phyloP scores from a whole-genome alignment of 2,888 invertebrate species.

The Dryadula phaetusa region DNA sequence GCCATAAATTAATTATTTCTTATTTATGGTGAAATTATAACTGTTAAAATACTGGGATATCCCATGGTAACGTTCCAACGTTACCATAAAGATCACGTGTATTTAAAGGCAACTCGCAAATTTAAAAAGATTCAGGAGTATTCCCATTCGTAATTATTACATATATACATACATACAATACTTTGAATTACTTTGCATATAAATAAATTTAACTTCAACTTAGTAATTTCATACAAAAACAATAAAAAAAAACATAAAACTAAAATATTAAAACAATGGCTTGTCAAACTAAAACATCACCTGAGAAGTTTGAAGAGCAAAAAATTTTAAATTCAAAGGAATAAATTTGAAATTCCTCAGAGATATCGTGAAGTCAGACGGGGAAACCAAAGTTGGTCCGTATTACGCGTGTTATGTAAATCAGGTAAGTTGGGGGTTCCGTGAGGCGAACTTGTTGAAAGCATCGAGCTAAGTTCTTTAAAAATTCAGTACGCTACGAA shows the following conservation, averaged over 20 bases:
- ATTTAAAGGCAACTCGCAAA: too few relatives aligned
- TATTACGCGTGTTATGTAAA: slow-evolving; percentile 75
- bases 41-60: too few relatives aligned
- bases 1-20: too few relatives aligned
- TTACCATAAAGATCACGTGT: too few relatives aligned
- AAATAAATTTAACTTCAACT: too few relatives aligned
- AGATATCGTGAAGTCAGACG: slow-evolving; percentile 43
- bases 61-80: too few relatives aligned
- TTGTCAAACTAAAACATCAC: slow-evolving; percentile 15
- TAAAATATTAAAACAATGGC: slow-evolving; percentile 18
- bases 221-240: too few relatives aligned
- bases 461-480: slow-evolving; percentile 65
- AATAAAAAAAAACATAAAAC: neutral
- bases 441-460: slow-evolving; percentile 65
- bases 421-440: slow-evolving; percentile 55
- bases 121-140: too few relatives aligned
- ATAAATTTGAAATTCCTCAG: slow-evolving; percentile 40
- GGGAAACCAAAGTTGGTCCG: slow-evolving; percentile 58
- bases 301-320: slow-evolving; percentile 15
- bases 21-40: too few relatives aligned
- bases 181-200: too few relatives aligned
- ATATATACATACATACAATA: too few relatives aligned
- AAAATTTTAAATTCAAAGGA: slow-evolving; percentile 39
- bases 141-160: too few relatives aligned
- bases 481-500: slow-evolving; percentile 70